These are phyloP conservation scores for Leptoclinus maculatus DNA, from an alignment of 2,797 vertebrate species.

Conservation along the genomic window DNA sequence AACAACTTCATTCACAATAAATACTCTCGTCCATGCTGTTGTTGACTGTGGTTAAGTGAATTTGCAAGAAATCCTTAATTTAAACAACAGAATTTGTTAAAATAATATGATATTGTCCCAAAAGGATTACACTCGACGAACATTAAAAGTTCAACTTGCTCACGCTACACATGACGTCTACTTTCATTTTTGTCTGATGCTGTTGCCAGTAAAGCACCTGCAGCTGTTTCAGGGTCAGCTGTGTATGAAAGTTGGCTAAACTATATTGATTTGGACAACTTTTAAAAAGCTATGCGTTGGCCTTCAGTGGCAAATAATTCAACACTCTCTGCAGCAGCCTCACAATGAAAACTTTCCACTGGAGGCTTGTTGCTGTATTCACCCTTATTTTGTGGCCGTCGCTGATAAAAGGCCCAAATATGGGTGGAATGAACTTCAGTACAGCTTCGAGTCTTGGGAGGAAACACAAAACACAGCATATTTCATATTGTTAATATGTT, in stretches of 20 bases:
- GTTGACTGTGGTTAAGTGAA: background rate
- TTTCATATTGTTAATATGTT: background rate
- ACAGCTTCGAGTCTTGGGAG: background rate
- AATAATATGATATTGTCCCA: too few species aligned
- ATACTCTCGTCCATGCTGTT: too few species aligned
- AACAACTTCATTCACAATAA: too few species aligned
- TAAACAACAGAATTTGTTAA: background rate
- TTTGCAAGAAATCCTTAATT: background rate
- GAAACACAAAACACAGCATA: background rate
- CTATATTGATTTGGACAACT: background rate
- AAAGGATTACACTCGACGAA: background rate
- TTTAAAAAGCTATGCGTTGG: background rate
- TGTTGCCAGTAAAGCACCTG: background rate
- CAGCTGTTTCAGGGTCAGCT: slow-evolving; percentile 12
- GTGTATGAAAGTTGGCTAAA: background rate
- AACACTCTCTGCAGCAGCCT: background rate
- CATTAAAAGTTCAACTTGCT: background rate
- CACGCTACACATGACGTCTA: background rate
- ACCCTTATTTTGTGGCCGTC: background rate
- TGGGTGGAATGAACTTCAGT: background rate
- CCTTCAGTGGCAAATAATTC: background rate
- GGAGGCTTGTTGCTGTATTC: background rate
- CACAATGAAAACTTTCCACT: background rate
- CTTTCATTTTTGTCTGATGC: background rate
- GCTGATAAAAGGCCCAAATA: background rate